Conservation (phyloP, 2,888 invertebrate genomes). For the Zhuqinia jingwanae region DNA sequence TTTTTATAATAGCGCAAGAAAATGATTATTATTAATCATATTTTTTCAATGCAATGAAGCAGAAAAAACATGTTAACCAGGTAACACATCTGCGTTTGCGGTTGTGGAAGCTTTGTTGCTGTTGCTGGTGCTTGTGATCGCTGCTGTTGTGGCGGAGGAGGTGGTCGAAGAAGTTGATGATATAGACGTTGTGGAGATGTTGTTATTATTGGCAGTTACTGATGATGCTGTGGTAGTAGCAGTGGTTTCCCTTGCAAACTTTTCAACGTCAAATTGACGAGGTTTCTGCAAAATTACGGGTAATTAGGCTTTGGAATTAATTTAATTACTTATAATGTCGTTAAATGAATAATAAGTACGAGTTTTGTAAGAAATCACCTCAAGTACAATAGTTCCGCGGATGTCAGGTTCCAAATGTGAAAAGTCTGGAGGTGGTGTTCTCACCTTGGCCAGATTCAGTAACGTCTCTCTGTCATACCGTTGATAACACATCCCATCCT, state of each 20-base stretch:
- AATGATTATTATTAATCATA: too few relatives aligned
- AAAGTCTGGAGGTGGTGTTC: conserved; percentile 72
- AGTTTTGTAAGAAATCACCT: conserved; percentile 63
- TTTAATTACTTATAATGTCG: too few relatives aligned
- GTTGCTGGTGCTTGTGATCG: neutral
- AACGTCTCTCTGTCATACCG: conserved; percentile 73
- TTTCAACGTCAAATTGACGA: conserved; percentile 64
- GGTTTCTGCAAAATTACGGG: conserved; percentile 51
- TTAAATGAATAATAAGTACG: too few relatives aligned
- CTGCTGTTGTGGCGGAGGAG: neutral
- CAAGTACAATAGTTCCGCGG: conserved; percentile 66
- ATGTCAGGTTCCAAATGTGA: conserved; percentile 75
- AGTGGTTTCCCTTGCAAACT: conserved; percentile 60
- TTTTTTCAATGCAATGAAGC: too few relatives aligned
- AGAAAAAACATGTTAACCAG: conserved; percentile 35
- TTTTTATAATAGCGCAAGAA: too few relatives aligned
- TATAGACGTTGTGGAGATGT: neutral
- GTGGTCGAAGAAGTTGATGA: neutral
- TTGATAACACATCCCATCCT: too few relatives aligned
- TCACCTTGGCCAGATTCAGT: conserved; percentile 63
- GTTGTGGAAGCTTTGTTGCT: conserved; percentile 22
- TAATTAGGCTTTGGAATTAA: too few relatives aligned
- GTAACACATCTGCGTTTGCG: conserved; percentile 20
- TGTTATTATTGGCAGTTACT: neutral
- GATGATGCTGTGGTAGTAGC: neutral